A percentile compares a stretch with the other conserved stretches of the same genome.
Conservation (phyloP, 2,113 vertebrate genomes). For the Pygoscelis adeliae region DNA sequence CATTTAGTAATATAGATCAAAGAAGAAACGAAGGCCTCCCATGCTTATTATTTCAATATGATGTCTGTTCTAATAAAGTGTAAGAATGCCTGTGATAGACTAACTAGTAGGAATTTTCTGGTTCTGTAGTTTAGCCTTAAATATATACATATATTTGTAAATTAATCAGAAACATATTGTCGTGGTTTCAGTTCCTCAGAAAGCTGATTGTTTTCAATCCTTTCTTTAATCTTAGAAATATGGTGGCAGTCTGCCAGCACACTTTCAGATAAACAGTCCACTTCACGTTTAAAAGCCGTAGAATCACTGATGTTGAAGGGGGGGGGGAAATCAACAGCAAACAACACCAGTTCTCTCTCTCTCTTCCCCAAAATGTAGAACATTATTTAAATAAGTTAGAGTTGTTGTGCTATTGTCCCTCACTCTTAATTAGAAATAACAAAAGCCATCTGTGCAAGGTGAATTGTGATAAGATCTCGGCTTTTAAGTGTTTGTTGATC, state of each 20-base stretch:
- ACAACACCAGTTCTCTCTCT: neutral
- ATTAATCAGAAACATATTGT: conserved; percentile 83
- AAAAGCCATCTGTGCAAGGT: conserved; percentile 78
- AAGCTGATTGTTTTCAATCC: conserved; percentile 76
- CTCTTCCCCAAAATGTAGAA: conserved; percentile 55
- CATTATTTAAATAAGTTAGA: conserved; percentile 67
- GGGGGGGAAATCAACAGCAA: neutral
- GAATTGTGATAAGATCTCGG: conserved; percentile 74
- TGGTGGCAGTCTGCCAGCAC: conserved; percentile 74
- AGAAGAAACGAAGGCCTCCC: conserved; percentile 74
- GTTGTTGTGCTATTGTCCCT: conserved; percentile 63
- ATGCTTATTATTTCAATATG: conserved; percentile 84
- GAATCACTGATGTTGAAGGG: conserved; percentile 63
- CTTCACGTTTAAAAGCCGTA: conserved; percentile 61
- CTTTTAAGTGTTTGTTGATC: conserved; percentile 71
- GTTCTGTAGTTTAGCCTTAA: conserved; percentile 76
- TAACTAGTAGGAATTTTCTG: conserved; percentile 73
- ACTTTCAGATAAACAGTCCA: conserved; percentile 78
- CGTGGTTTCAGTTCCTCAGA: conserved; percentile 64
- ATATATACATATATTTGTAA: conserved; percentile 82
- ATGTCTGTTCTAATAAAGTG: conserved; percentile 81
- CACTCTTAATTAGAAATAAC: conserved; percentile 75
- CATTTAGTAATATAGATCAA: conserved; percentile 79
- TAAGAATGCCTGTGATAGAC: conserved; percentile 72
- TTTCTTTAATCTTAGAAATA: conserved; percentile 81